Evolutionary conservation across 2,113 vertebrate genomes (phyloP).

Genomic region (Progne subis): DNA sequence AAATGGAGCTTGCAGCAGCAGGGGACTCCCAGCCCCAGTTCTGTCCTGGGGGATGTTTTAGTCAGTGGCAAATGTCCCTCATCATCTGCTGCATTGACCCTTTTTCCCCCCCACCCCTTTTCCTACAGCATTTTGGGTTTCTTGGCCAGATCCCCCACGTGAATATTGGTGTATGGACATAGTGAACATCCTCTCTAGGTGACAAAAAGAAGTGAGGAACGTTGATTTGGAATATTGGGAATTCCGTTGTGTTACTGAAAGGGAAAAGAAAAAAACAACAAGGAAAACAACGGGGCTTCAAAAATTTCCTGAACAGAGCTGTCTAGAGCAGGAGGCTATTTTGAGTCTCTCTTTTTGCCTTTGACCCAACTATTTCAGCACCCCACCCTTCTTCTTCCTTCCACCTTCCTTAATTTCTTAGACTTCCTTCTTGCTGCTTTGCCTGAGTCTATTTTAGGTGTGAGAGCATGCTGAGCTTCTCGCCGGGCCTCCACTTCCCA

Average conservation of each 20-base stretch:
- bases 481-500: slow-evolving; percentile 8
- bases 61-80: background rate
- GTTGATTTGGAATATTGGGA: background rate
- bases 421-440: slow-evolving; percentile 58
- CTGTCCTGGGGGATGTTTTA: background rate
- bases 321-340: slow-evolving; percentile 24
- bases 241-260: background rate
- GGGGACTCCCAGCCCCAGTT: background rate
- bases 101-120: background rate
- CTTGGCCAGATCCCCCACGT: background rate
- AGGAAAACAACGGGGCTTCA: background rate
- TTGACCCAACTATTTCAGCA: slow-evolving; percentile 53
- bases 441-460: slow-evolving; percentile 12
- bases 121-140: background rate
- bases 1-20: background rate
- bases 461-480: background rate
- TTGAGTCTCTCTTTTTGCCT: background rate
- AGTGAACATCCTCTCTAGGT: background rate
- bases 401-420: slow-evolving; percentile 66
- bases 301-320: slow-evolving; percentile 52
- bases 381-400: slow-evolving; percentile 63
- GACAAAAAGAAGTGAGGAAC: background rate
- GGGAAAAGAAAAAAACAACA: background rate
- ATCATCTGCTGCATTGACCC: background rate
- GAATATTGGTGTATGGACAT: background rate